A percentile compares a stretch with the other conserved stretches of the same genome.
These are phyloP conservation scores for Canis aureus DNA, from an alignment of 2,113 vertebrate species.

Conservation along the genomic window DNA sequence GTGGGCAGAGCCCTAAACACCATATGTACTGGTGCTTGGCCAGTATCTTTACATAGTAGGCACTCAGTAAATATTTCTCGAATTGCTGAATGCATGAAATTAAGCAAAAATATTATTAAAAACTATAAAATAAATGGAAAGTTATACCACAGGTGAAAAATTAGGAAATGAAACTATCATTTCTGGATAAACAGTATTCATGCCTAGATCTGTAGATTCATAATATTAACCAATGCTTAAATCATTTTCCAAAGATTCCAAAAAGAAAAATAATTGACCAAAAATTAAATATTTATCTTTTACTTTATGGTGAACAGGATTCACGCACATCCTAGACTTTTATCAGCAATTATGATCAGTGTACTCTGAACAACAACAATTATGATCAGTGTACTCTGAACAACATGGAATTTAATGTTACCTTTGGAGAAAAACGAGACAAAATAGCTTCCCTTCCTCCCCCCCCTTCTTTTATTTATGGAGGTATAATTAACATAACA, in stretches of 20 bases:
- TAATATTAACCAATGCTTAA: background rate
- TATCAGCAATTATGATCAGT: background rate
- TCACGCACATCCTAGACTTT: background rate
- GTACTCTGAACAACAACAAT: background rate
- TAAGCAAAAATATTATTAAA: slow-evolving; percentile 23
- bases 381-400: background rate
- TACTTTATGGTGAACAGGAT: background rate
- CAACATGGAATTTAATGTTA: background rate
- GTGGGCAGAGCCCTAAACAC: background rate
- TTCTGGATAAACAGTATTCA: slow-evolving; percentile 19
- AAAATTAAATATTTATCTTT: slow-evolving; percentile 16
- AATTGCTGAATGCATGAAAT: background rate
- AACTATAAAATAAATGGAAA: slow-evolving; percentile 15
- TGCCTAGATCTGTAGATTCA: background rate
- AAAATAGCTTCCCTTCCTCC: background rate
- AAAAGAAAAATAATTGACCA: slow-evolving; percentile 7
- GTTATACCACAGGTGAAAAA: background rate
- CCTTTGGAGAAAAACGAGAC: background rate
- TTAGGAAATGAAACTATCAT: background rate
- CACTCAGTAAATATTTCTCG: background rate
- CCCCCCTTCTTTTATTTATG: background rate
- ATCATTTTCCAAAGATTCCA: slow-evolving; percentile 3
- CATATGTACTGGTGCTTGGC: background rate
- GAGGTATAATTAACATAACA: background rate
- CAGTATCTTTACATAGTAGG: background rate